A percentile compares a stretch with the other conserved stretches of the same genome.
phyloP scores from a whole-genome alignment of 1,140 invertebrate species.

The Thalassaphorura encarpata region DNA sequence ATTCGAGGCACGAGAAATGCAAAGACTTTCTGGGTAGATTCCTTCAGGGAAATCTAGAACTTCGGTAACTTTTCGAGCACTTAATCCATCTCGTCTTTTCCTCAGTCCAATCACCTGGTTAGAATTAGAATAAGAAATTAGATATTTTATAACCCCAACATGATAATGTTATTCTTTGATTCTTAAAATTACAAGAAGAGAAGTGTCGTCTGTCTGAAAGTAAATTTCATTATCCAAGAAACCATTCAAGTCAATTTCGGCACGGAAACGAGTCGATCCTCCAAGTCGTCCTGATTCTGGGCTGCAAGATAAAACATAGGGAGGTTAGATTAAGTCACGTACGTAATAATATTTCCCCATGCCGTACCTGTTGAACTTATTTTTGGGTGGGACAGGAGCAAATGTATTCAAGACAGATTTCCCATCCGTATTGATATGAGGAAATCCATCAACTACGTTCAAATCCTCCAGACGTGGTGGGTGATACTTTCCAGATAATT shows the following conservation, averaged over 20 bases:
- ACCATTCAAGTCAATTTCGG: slow-evolving; percentile 7
- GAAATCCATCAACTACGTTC: too few relatives aligned
- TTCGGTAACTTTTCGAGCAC: slow-evolving; percentile 10
- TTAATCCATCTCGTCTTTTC: not conserved
- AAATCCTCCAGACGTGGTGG: too few relatives aligned
- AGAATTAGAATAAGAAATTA: not conserved
- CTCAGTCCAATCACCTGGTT: slow-evolving; percentile 8
- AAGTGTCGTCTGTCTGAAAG: slow-evolving; percentile 5
- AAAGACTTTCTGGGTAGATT: slow-evolving; percentile 2
- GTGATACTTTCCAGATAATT: too few relatives aligned
- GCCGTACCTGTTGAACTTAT: too few relatives aligned
- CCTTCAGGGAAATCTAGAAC: slow-evolving; percentile 2
- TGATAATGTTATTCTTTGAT: too few relatives aligned
- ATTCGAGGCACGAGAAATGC: not conserved
- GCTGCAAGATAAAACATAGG: too few relatives aligned
- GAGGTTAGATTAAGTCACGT: too few relatives aligned
- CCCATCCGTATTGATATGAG: too few relatives aligned
- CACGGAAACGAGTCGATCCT: not conserved
- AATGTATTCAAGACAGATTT: too few relatives aligned
- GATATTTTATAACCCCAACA: not conserved
- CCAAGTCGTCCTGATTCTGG: not conserved
- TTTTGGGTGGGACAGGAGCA: too few relatives aligned
- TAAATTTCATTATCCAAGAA: slow-evolving; percentile 10
- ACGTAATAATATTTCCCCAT: too few relatives aligned
- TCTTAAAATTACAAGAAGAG: not conserved